Evolutionary conservation across 2,888 invertebrate genomes (phyloP).

Genomic region (Eristalinus aeneus): DNA sequence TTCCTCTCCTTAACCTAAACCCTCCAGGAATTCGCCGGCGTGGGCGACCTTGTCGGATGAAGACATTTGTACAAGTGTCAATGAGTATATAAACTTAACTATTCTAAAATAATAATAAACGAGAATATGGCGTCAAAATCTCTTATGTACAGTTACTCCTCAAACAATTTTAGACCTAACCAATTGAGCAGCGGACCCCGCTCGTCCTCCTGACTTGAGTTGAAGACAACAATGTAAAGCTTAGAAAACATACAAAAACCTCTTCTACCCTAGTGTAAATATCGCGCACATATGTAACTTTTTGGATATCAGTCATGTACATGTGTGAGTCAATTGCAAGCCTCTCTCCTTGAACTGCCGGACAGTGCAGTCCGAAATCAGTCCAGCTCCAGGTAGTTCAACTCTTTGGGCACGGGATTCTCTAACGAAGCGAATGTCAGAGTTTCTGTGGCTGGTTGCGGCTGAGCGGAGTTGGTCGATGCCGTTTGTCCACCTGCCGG

Average conservation of each 20-base stretch:
- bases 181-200: not conserved
- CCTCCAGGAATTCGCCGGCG: not conserved
- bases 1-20: not conserved
- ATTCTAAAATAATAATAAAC: conserved; percentile 23
- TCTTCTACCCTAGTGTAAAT: conserved; percentile 32
- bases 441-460: conserved; percentile 71
- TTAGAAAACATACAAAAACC: conserved; percentile 45
- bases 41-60: not conserved
- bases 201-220: conserved; percentile 3
- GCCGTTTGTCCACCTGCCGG: conserved; percentile 43
- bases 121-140: conserved; percentile 13
- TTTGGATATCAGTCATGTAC: conserved; percentile 63
- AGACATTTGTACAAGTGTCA: conserved; percentile 22
- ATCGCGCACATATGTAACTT: conserved; percentile 44
- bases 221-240: conserved; percentile 46
- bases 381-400: conserved; percentile 74
- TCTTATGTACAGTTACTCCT: conserved; percentile 44
- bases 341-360: conserved; percentile 55
- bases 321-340: conserved; percentile 57
- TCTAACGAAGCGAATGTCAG: conserved; percentile 60
- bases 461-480: conserved; percentile 41
- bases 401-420: conserved; percentile 72
- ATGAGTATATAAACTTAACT: conserved; percentile 36
- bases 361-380: conserved; percentile 60
- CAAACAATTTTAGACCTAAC: not conserved